Percentiles rank a stretch among this genome's conserved stretches.
These are phyloP conservation scores for Nudaria mundana DNA, from an alignment of 2,888 invertebrate genomes.

Conservation along the genomic window DNA sequence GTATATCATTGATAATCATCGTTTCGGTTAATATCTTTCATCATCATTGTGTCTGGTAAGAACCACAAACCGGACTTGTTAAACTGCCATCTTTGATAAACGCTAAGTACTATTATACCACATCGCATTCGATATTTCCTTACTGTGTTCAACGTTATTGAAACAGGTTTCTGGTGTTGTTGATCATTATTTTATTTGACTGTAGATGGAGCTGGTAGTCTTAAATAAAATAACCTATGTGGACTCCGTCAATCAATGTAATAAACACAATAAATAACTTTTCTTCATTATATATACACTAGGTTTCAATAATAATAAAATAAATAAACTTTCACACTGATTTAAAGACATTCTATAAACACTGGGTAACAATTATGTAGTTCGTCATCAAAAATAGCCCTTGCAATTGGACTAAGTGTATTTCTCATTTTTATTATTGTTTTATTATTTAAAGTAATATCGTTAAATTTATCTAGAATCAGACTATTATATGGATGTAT, in stretches of 20 bases:
- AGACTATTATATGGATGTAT: constrained; percentile 51
- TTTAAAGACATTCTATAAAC: constrained; percentile 70
- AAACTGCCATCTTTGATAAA: not conserved
- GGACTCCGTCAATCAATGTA: not conserved
- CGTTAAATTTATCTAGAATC: constrained; percentile 54
- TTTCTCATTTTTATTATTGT: constrained; percentile 64
- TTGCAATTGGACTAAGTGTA: constrained; percentile 58
- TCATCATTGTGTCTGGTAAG: too few species aligned
- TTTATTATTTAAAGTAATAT: constrained; percentile 62
- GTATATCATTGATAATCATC: too few species aligned
- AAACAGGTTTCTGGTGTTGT: not conserved
- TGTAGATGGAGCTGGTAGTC: not conserved
- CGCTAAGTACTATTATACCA: not conserved
- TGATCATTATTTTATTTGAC: not conserved
- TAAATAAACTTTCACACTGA: constrained; percentile 9
- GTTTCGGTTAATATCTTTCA: too few species aligned
- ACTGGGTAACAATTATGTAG: constrained; percentile 64
- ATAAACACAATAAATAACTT: not conserved
- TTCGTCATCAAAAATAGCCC: constrained; percentile 43
- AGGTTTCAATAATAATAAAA: constrained; percentile 22
- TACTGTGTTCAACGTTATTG: not conserved
- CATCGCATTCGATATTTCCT: too few species aligned
- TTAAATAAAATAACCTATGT: too few species aligned
- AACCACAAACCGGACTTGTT: too few species aligned
- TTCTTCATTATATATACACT: constrained; percentile 1